phyloP scores from a whole-genome alignment of 2,797 vertebrate species.

The Enteromius unitaeniatus region DNA sequence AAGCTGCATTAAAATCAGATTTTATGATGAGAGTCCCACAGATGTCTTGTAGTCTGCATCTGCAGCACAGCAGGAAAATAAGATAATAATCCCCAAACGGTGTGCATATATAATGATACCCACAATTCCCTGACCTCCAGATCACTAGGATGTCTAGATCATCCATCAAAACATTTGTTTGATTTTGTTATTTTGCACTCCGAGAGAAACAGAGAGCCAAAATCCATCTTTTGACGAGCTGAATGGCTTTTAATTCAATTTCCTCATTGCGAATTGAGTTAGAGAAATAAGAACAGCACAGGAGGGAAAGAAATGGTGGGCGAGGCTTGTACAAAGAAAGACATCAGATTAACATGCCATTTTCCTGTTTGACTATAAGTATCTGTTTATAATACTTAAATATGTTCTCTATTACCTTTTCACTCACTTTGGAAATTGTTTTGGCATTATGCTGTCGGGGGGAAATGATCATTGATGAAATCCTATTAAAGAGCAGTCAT shows the following conservation, averaged over 20 bases:
- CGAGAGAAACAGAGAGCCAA: slow-evolving; percentile 32
- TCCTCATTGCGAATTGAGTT: slow-evolving; percentile 57
- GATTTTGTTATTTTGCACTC: slow-evolving; percentile 45
- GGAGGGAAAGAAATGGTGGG: slow-evolving; percentile 8
- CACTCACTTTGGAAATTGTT: slow-evolving; percentile 45
- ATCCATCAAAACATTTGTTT: slow-evolving; percentile 48
- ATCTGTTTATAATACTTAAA: slow-evolving; percentile 37
- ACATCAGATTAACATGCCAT: slow-evolving; percentile 38
- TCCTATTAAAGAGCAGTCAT: slow-evolving; percentile 45
- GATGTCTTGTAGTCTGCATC: slow-evolving; percentile 23
- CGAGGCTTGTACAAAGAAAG: slow-evolving; percentile 20
- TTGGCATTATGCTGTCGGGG: slow-evolving; percentile 45
- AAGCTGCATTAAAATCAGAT: slow-evolving; percentile 37
- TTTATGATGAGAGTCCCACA: slow-evolving; percentile 40
- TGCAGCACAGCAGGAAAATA: slow-evolving; percentile 22
- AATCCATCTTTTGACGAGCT: slow-evolving; percentile 56
- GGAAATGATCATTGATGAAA: slow-evolving; percentile 52
- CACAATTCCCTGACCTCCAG: slow-evolving; percentile 15
- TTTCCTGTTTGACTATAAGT: slow-evolving; percentile 30
- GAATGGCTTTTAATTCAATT: slow-evolving; percentile 58
- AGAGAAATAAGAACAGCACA: slow-evolving; percentile 46
- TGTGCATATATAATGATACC: slow-evolving; percentile 21
- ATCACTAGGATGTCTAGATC: slow-evolving; percentile 41
- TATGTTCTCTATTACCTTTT: slow-evolving; percentile 40
- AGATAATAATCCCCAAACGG: slow-evolving; percentile 39